Evolutionary conservation across 2,113 vertebrate genomes (phyloP).

Genomic region (Gymnarchus niloticus): DNA sequence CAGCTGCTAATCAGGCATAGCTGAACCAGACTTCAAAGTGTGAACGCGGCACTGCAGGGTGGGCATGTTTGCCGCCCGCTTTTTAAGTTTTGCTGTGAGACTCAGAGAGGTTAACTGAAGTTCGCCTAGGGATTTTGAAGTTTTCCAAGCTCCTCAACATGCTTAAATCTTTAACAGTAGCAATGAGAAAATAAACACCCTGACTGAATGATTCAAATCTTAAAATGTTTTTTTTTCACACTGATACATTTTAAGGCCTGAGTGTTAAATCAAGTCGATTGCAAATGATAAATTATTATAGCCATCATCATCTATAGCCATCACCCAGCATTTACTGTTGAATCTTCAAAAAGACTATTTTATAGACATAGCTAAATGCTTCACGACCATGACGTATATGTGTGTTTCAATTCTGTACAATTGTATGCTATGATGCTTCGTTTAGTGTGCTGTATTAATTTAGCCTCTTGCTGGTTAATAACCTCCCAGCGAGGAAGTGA

Average conservation of each 20-base stretch:
- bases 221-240: not conserved
- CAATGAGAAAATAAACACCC: not conserved
- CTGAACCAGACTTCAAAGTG: not conserved
- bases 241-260: not conserved
- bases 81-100: not conserved
- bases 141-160: not conserved
- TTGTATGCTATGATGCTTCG: not conserved
- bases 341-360: not conserved
- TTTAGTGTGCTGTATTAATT: not conserved
- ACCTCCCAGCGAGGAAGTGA: not conserved
- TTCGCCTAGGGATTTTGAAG: not conserved
- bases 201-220: not conserved
- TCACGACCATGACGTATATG: not conserved
- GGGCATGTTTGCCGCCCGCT: not conserved
- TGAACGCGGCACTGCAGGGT: not conserved
- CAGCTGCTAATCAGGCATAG: not conserved
- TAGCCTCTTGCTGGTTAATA: not conserved
- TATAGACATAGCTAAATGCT: not conserved
- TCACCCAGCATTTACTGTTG: not conserved
- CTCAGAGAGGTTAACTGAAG: constrained; percentile 3
- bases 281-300: not conserved
- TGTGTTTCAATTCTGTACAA: not conserved
- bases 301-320: too few relatives aligned
- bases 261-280: not conserved
- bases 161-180: not conserved